Evolutionary conservation across 2,797 vertebrate species (phyloP), one percentile per base, ranked within the genome.

Genomic region (Uromys caudimaculatus): DNA sequence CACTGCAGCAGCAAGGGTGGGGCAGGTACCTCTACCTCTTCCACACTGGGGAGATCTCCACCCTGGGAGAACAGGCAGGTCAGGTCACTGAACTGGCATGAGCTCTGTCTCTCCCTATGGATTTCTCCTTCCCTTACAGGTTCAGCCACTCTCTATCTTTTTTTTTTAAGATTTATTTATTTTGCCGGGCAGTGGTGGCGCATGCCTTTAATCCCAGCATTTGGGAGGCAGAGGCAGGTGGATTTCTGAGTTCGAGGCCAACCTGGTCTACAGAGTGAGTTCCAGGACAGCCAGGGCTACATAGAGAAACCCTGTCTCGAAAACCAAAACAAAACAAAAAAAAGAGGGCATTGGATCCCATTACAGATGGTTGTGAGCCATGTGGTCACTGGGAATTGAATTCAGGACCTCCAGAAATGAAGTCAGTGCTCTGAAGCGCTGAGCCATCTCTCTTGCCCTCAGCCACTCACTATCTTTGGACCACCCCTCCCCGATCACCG

Each of bases 1-100:
- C 99, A 99, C 98, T 99, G 99, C 90, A 99, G 98, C 64, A 99
- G 98, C 77, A 99, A 98, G 54, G 98, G 98, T 0, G 99, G 98
- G 0, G 98, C 97, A 0, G 98, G 97, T 27, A 98, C 95, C 60
- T 98, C 98, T 0, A 97, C 79, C 88, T 99, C 99, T 84, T 99
- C 98, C 67, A 98, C 97, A 89, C 98, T 99, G 90, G 99, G 99
- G 93, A 99, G 98, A 97, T 99, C 99, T 93, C 99, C 99, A 98
- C 99, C 99, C 99, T 99, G 93, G 56, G 78, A 96, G 50, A 12
- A 83, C 23, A 1, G n/a, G 95, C 35, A 60, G 11, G 91, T 90
- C 47, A 69, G 17, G 94, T 77, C 58, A 94, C 7, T 35, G 14
- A 35, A 75, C 67, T 69, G 85, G 90, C n/a, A 23, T 1, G 23